Evolutionary conservation across 2,113 vertebrate species (phyloP).

Genomic region (Percopsis transmontana): DNA sequence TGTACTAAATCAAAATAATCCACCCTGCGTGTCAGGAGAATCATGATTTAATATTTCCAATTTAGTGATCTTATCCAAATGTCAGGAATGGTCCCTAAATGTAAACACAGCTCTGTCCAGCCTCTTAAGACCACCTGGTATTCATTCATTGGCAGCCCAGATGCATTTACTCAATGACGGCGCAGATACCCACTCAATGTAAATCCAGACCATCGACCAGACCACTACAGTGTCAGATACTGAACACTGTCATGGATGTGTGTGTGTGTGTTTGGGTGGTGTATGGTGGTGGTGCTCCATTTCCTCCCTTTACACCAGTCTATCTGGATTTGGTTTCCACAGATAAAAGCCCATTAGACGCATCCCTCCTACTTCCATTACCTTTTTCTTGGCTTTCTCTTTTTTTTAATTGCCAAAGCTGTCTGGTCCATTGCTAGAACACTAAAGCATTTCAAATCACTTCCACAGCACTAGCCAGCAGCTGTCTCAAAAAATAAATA

Average conservation of each 20-base stretch:
- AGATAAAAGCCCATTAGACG: conserved; percentile 86
- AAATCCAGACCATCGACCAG: conserved; percentile 68
- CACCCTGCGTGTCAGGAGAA: conserved; percentile 30
- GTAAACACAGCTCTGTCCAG: conserved; percentile 44
- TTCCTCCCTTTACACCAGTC: conserved; percentile 60
- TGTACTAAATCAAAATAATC: conserved; percentile 29
- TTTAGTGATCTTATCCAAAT: conserved; percentile 12
- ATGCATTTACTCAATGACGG: conserved; percentile 66
- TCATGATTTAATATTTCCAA: conserved; percentile 21
- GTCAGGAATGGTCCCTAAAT: conserved; percentile 27
- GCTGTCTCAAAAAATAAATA: conserved; percentile 52
- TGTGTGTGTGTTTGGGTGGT: not conserved
- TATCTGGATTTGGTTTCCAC: conserved; percentile 82
- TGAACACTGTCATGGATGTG: conserved; percentile 37
- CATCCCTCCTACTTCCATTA: conserved; percentile 74
- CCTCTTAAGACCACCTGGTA: conserved; percentile 58
- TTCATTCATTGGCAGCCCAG: conserved; percentile 56
- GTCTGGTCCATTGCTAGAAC: conserved; percentile 65
- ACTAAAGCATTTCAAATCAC: conserved; percentile 73
- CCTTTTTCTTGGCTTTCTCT: conserved; percentile 70
- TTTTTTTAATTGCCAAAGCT: conserved; percentile 75
- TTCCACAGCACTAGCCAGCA: conserved; percentile 63
- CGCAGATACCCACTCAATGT: conserved; percentile 64
- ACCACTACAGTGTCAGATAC: conserved; percentile 69
- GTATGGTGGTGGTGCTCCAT: conserved; percentile 47